Evolutionary conservation across 1,140 invertebrate species (phyloP), one percentile per base, ranked within the genome.

Genomic region (Trichonephila clavipes): DNA sequence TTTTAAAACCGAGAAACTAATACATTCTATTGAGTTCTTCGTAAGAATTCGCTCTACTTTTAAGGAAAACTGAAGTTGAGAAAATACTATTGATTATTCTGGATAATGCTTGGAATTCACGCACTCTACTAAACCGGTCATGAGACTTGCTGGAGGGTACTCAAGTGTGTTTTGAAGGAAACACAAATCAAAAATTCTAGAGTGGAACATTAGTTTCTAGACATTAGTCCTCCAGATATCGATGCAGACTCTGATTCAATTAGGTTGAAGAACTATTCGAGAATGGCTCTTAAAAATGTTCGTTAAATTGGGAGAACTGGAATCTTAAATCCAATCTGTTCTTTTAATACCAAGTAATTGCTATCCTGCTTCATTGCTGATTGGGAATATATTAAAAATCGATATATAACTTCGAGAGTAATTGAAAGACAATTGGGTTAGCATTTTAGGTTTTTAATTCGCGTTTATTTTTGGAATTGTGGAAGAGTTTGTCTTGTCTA

Each of bases 301-400:
- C 66, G 66, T 69, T 28, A 69, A 69, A 69, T 69, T 69, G n/a
- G n/a, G 2, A 24, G n/a, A 69, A 69, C 0, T 24, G 66, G 66
- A 24, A 69, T 69, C n/a, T 69, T 69, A 69, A 69, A 69, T 69
- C n/a, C n/a, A 69, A 69, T 69, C 66, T 69, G 8, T 21, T 69
- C 19, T 69, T 69, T 69, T 69, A 69, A 69, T 24, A 21, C n/a
- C 21, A 24, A 12, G 6, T 69, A 62, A 62, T 62, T 62, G 61
- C 61, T 19, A 21, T 21, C 19, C 1, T 77, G 1, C 19, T 1
- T 14, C 12, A 8, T 7, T 77, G 61, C 69, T 28, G 69, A 77
- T 77, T 28, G 3, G 19, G 69, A 8, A 77, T 51, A 12, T 61
- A 34, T 77, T 77, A 28, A 77, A 77, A 77, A 77, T 77, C n/a